phyloP scores from a whole-genome alignment of 2,888 invertebrate species.

The Cantharis lateralis region DNA sequence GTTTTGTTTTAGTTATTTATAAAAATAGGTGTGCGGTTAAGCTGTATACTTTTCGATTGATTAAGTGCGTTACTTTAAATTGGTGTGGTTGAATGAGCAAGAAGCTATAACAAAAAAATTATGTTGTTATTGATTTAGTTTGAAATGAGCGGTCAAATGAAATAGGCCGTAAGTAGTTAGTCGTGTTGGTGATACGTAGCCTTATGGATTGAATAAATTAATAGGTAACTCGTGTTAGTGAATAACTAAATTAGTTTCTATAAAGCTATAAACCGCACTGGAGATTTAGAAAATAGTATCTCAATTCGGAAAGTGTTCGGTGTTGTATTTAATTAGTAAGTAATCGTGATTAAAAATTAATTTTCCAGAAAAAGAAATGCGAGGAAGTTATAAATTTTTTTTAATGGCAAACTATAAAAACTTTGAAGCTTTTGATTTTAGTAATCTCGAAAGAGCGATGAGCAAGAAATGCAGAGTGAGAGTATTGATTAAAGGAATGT shows the following conservation, averaged over 20 bases:
- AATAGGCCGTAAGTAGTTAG: neutral
- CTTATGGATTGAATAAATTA: neutral
- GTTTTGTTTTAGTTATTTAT: too few species aligned
- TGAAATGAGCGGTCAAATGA: neutral
- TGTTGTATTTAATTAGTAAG: neutral
- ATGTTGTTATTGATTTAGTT: neutral
- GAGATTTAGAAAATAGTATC: neutral
- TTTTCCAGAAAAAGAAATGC: neutral
- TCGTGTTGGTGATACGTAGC: neutral
- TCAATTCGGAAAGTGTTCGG: neutral
- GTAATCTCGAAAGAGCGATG: neutral
- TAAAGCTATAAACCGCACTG: neutral
- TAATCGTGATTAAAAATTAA: neutral
- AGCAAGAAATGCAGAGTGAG: neutral
- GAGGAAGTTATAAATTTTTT: neutral
- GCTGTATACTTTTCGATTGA: too few species aligned
- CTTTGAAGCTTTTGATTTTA: neutral
- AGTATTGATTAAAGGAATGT: constrained; percentile 35
- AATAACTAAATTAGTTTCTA: neutral
- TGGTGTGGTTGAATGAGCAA: neutral
- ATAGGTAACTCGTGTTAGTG: neutral
- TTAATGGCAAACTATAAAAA: neutral
- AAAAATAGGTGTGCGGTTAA: too few species aligned
- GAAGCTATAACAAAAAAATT: neutral
- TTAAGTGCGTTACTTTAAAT: neutral